Conservation (phyloP, 2,113 vertebrate genomes). For the human (Homo sapiens) region DNA sequence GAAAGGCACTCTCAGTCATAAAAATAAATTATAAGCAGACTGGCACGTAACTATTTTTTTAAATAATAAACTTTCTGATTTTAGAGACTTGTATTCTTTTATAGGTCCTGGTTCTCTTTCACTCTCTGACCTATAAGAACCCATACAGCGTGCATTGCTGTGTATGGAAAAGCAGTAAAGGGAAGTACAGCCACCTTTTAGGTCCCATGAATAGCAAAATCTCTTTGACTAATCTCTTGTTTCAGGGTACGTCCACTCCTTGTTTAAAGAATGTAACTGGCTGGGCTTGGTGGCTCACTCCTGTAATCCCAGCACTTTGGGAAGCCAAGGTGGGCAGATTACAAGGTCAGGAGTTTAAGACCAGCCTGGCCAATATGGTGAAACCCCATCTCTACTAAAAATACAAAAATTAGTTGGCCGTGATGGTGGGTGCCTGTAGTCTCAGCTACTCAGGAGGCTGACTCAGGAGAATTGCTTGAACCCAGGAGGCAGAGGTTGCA, state of each 20-base stretch:
- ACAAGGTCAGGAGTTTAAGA: too few relatives aligned
- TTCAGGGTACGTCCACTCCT: rapidly evolving
- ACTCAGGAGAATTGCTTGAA: too few relatives aligned
- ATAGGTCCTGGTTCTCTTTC: background rate
- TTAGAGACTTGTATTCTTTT: background rate
- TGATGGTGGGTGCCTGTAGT: too few relatives aligned
- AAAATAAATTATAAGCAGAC: background rate
- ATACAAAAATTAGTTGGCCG: too few relatives aligned
- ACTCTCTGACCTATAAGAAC: background rate
- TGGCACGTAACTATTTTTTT: background rate
- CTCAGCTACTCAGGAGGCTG: too few relatives aligned
- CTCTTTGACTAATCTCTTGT: background rate
- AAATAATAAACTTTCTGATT: background rate
- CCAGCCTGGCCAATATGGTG: too few relatives aligned
- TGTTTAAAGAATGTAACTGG: background rate
- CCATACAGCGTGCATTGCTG: background rate
- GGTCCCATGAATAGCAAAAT: background rate
- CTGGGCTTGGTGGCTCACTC: rapidly evolving
- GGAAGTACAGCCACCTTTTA: rapidly evolving
- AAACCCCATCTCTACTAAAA: too few relatives aligned
- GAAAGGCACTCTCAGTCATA: background rate
- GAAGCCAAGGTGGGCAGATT: too few relatives aligned
- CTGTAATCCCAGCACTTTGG: too few relatives aligned
- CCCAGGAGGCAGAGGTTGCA: too few relatives aligned
- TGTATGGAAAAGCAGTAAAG: background rate